Percentiles rank a stretch among this genome's conserved stretches.
Evolutionary conservation across 2,113 vertebrate genomes (phyloP).

Genomic region (Gallinago undulata): DNA sequence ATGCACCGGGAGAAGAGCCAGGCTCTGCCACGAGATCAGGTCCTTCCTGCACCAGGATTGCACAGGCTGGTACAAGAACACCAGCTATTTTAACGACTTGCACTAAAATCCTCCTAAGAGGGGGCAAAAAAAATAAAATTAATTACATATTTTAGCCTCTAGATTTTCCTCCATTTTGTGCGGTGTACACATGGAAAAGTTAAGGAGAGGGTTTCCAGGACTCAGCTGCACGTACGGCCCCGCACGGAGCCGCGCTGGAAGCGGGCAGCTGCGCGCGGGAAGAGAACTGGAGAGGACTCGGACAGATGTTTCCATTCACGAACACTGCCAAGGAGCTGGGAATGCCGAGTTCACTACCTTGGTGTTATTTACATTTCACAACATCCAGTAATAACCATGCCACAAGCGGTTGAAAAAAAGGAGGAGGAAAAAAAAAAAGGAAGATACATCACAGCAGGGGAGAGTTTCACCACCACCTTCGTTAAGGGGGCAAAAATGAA

Average conservation of each 20-base stretch:
- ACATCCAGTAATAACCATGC: not conserved
- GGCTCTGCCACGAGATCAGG: not conserved
- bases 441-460: rapidly evolving
- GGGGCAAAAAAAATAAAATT: not conserved
- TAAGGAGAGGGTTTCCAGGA: not conserved
- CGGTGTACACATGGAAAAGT: not conserved
- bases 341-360: constrained; percentile 30
- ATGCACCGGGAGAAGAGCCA: not conserved
- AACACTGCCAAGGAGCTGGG: constrained; percentile 2
- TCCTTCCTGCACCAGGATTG: not conserved
- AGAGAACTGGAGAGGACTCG: not conserved
- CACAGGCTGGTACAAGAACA: not conserved
- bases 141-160: not conserved
- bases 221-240: not conserved
- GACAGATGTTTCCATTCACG: constrained; percentile 58
- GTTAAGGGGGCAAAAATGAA: not conserved
- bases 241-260: rapidly evolving
- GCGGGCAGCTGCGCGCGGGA: not conserved
- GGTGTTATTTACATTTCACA: constrained; percentile 53
- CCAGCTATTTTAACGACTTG: not conserved
- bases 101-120: not conserved
- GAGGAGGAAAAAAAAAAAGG: not conserved
- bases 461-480: not conserved
- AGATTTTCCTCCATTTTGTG: not conserved
- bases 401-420: not conserved